Evolutionary conservation across 1,140 invertebrate genomes (phyloP).

Genomic region (Drosophila azteca): DNA sequence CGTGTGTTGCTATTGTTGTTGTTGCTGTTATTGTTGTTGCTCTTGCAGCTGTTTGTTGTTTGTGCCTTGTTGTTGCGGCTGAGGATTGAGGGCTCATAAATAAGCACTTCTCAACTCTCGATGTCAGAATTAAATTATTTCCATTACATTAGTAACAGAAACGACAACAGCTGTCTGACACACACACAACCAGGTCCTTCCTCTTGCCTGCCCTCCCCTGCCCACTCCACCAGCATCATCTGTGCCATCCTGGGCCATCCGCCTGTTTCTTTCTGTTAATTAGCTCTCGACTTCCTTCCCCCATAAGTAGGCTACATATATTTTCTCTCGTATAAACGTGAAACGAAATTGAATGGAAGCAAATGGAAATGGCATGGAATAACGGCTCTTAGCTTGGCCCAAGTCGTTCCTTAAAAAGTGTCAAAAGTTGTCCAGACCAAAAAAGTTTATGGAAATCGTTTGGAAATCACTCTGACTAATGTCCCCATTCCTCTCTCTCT

Average conservation of each 20-base stretch:
- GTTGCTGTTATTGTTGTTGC: conserved; percentile 8
- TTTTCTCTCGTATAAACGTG: no score
- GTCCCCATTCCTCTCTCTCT: not conserved
- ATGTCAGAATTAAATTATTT: conserved; percentile 75
- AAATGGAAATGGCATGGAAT: no score
- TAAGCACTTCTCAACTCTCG: conserved; percentile 54
- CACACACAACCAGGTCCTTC: no score
- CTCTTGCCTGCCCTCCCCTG: no score
- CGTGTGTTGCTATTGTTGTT: conserved; percentile 6
- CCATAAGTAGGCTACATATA: no score
- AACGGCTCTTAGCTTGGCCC: no score
- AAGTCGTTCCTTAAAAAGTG: no score
- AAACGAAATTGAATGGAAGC: no score
- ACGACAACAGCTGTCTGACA: conserved; percentile 33
- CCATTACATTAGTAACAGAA: conserved; percentile 74
- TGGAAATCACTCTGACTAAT: not conserved
- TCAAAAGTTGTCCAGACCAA: no score
- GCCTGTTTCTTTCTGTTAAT: no score
- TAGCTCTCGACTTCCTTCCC: no score
- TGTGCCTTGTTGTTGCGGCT: conserved; percentile 2
- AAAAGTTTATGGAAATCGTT: no score
- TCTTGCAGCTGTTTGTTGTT: conserved; percentile 20
- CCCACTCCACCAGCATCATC: not conserved
- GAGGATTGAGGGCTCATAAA: conserved; percentile 57
- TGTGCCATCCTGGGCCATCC: not conserved